Evolutionary conservation across 2,888 invertebrate genomes (phyloP).

Genomic region (Hipparchia sbordonii): DNA sequence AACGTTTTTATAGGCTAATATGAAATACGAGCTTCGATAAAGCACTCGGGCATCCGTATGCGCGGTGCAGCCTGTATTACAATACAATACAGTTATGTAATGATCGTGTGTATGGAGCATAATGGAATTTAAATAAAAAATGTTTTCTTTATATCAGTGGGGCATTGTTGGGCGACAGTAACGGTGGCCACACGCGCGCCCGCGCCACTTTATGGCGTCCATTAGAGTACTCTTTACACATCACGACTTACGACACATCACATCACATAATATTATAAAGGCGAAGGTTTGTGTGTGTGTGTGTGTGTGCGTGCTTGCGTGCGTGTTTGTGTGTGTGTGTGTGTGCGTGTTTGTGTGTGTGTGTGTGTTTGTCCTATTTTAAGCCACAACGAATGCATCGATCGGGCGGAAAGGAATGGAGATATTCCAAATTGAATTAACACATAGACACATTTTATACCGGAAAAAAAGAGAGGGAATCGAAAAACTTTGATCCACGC

Average conservation of each 20-base stretch:
- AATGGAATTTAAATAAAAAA: slow-evolving; percentile 78
- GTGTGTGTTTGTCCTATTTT: too few species aligned
- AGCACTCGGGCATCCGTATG: slow-evolving; percentile 14
- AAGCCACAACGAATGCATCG: too few species aligned
- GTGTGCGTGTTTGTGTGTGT: too few species aligned
- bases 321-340: too few species aligned
- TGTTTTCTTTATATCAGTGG: slow-evolving; percentile 81
- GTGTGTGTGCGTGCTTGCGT: too few species aligned
- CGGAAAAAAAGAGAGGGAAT: too few species aligned
- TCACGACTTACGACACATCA: slow-evolving; percentile 38
- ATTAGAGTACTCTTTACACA: slow-evolving; percentile 54
- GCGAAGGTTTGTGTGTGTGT: too few species aligned
- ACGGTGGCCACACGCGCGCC: slow-evolving; percentile 79
- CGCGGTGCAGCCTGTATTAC: slow-evolving; percentile 27
- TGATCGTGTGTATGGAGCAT: slow-evolving; percentile 62
- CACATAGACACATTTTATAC: too few species aligned
- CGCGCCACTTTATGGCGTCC: slow-evolving; percentile 59
- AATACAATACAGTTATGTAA: slow-evolving; percentile 66
- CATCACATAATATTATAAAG: too few species aligned
- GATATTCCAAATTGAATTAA: too few species aligned
- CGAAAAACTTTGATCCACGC: too few species aligned
- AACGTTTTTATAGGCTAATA: slow-evolving; percentile 28
- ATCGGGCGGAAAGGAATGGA: too few species aligned
- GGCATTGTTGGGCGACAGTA: slow-evolving; percentile 75
- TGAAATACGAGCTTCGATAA: slow-evolving; percentile 26